These are phyloP conservation scores for Hypsopygia costalis DNA, from an alignment of 2,888 invertebrate genomes.

Conservation along the genomic window DNA sequence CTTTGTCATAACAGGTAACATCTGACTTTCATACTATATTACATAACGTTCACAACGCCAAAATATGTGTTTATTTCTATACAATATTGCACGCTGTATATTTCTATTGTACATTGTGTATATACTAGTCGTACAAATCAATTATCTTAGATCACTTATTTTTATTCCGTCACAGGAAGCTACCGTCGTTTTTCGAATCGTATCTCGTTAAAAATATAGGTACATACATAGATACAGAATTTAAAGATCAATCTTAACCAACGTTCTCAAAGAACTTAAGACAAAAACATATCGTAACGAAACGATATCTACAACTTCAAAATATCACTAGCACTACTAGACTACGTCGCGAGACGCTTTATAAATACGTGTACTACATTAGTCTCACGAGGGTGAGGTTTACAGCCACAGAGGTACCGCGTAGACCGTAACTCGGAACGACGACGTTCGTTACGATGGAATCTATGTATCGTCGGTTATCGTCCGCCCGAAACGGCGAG, in stretches of 20 bases:
- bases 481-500: slow-evolving; percentile 43
- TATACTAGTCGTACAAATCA: slow-evolving; percentile 56
- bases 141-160: slow-evolving; percentile 55
- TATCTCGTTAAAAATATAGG: slow-evolving; percentile 48
- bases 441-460: slow-evolving; percentile 47
- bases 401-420: slow-evolving; percentile 73
- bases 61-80: slow-evolving; percentile 69
- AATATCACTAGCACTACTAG: slow-evolving; percentile 73
- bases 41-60: slow-evolving; percentile 80
- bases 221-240: slow-evolving; percentile 46
- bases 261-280: slow-evolving; percentile 52
- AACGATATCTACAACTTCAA: slow-evolving; percentile 62
- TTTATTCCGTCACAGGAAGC: slow-evolving; percentile 62
- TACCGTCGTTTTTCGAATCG: slow-evolving; percentile 57
- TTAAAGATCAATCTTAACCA: slow-evolving; percentile 43
- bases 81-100: slow-evolving; percentile 80
- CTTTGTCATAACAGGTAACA: slow-evolving; percentile 80
- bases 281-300: slow-evolving; percentile 40
- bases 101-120: slow-evolving; percentile 64
- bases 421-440: slow-evolving; percentile 57
- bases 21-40: slow-evolving; percentile 78
- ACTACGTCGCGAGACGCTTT: slow-evolving; percentile 53
- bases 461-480: slow-evolving; percentile 38
- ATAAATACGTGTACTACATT: slow-evolving; percentile 66
- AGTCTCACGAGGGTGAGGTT: slow-evolving; percentile 59